Evolutionary conservation across 2,797 vertebrate genomes (phyloP).

Genomic region (Nyctalus aviator): DNA sequence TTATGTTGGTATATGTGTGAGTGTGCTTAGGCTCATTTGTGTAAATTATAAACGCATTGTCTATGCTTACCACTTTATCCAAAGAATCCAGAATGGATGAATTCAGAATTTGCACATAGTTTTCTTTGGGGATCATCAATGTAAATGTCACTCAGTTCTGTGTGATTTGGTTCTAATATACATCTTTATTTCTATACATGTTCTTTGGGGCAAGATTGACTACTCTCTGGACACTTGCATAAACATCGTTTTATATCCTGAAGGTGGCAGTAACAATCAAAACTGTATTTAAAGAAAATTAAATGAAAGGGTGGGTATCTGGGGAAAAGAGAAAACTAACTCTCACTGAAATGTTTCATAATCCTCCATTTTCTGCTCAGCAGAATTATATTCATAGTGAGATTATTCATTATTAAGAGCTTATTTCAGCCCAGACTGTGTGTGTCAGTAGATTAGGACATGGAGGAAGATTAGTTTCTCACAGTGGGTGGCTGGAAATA

Average conservation of each 20-base stretch:
- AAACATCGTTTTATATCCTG: slow-evolving; percentile 55
- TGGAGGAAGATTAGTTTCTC: slow-evolving; percentile 85
- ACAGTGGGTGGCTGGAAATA: slow-evolving; percentile 81
- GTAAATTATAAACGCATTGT: not conserved
- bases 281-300: slow-evolving; percentile 55
- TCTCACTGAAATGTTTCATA: slow-evolving; percentile 78
- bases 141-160: not conserved
- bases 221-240: not conserved
- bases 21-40: not conserved
- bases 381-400: slow-evolving; percentile 80
- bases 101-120: not conserved
- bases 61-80: not conserved
- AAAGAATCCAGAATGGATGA: not conserved
- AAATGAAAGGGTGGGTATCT: slow-evolving; percentile 21
- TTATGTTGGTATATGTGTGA: not conserved
- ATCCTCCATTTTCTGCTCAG: slow-evolving; percentile 85
- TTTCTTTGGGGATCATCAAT: not conserved
- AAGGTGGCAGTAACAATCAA: slow-evolving; percentile 78
- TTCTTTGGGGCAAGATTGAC: not conserved
- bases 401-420: slow-evolving; percentile 88
- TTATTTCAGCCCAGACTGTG: slow-evolving; percentile 85
- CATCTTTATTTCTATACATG: not conserved
- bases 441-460: slow-evolving; percentile 86
- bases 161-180: not conserved
- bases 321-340: slow-evolving; percentile 55